Percentiles rank a stretch among this genome's conserved stretches.
Evolutionary conservation across 2,797 vertebrate species (phyloP).

Genomic region (Acipenser oxyrinchus): DNA sequence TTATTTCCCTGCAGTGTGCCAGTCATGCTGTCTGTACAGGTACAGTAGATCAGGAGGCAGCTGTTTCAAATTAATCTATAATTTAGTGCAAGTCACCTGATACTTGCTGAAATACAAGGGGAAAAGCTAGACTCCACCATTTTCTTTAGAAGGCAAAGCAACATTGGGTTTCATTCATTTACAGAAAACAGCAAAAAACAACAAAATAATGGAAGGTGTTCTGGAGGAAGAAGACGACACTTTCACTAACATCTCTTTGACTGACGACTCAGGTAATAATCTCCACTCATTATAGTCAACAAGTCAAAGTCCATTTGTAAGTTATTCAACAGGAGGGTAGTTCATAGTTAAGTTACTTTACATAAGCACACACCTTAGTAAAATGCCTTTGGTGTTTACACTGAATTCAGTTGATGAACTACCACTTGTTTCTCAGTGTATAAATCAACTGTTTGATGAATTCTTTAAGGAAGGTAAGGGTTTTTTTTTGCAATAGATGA

Average conservation of each 20-base stretch:
- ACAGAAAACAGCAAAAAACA: not conserved
- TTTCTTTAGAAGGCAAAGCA: not conserved
- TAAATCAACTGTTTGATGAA: no score
- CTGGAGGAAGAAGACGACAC: slow-evolving; percentile 54
- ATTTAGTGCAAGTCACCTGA: slow-evolving; percentile 27
- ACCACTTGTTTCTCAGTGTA: no score
- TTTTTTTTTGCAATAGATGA: no score
- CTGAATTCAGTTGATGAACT: no score
- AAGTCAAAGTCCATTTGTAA: no score
- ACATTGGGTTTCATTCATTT: not conserved
- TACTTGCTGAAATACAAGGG: slow-evolving; percentile 26
- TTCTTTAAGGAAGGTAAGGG: no score
- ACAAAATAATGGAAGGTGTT: slow-evolving; percentile 48
- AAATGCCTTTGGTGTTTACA: no score
- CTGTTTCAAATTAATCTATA: slow-evolving; percentile 29
- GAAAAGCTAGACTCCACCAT: slow-evolving; percentile 15
- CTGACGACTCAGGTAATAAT: slow-evolving; percentile 72
- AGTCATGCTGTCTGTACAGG: slow-evolving; percentile 47
- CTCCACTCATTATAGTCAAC: not conserved
- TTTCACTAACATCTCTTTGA: slow-evolving; percentile 74
- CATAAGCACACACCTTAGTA: no score
- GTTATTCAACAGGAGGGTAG: no score
- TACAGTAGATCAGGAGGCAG: slow-evolving; percentile 40
- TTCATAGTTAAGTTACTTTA: no score
- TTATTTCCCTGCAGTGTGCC: slow-evolving; percentile 31